These are phyloP conservation scores for Myocastor coypus DNA, from an alignment of 2,113 vertebrate genomes.

Conservation along the genomic window DNA sequence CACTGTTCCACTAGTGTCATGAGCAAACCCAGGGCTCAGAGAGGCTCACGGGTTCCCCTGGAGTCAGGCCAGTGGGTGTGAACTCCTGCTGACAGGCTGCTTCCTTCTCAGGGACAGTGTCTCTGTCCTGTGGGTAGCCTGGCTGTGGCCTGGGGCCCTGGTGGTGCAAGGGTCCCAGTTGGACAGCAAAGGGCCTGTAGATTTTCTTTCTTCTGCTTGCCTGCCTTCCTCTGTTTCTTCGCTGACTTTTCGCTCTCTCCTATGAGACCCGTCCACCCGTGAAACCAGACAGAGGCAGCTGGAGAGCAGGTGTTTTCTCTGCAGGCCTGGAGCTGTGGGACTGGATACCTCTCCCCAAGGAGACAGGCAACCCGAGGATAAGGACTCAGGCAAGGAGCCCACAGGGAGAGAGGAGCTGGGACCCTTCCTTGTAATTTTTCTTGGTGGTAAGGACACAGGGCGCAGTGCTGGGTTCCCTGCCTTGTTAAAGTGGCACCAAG, in stretches of 20 bases:
- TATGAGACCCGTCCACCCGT: neutral
- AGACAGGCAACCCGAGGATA: neutral
- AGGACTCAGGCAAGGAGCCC: neutral
- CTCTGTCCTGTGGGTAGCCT: neutral
- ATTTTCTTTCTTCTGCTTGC: neutral
- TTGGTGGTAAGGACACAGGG: neutral
- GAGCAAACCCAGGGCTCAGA: neutral
- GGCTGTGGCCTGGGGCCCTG: fast-evolving
- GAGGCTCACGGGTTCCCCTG: neutral
- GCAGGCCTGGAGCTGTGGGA: neutral
- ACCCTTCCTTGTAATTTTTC: neutral
- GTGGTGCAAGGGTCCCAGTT: fast-evolving
- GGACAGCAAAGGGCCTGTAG: too few species aligned
- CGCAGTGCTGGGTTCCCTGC: fast-evolving
- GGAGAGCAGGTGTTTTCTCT: neutral
- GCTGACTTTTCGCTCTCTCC: neutral
- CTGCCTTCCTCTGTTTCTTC: neutral
- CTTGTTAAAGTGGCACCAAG: neutral
- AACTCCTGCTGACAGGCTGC: fast-evolving
- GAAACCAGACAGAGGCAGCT: neutral
- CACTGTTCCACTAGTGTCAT: too few species aligned
- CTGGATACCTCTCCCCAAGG: neutral
- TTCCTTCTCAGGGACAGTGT: neutral
- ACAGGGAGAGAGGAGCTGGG: neutral
- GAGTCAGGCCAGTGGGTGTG: neutral